Percentiles rank a stretch among this genome's conserved stretches.
These are phyloP conservation scores for Oceanodroma tethys DNA, from an alignment of 2,113 vertebrate genomes.

Conservation along the genomic window DNA sequence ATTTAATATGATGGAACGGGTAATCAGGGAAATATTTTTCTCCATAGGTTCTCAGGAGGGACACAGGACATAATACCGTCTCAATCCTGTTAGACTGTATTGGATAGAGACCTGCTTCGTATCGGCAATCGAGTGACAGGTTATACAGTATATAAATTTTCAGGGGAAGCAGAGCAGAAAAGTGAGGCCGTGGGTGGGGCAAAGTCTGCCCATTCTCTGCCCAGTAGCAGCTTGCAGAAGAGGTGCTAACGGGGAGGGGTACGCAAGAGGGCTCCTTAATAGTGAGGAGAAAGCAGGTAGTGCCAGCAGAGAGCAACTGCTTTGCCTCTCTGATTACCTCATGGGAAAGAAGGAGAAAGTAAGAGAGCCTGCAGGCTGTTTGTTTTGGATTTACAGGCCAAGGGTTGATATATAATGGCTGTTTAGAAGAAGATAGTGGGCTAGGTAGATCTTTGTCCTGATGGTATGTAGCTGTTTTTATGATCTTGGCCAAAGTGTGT, in stretches of 20 bases:
- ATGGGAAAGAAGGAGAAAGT: background rate
- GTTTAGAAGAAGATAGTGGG: background rate
- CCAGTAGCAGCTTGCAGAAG: background rate
- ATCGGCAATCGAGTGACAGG: rapidly evolving
- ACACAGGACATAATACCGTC: background rate
- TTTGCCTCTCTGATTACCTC: background rate
- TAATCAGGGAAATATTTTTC: background rate
- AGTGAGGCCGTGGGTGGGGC: background rate
- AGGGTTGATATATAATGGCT: background rate
- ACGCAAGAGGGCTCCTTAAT: background rate
- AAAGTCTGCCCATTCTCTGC: background rate
- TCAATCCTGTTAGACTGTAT: background rate
- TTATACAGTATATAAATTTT: background rate
- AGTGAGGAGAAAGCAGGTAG: background rate
- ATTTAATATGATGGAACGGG: background rate
- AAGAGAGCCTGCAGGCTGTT: background rate
- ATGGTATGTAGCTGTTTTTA: background rate
- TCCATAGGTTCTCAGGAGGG: background rate
- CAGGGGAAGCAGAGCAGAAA: background rate
- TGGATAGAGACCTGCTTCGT: background rate
- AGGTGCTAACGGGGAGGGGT: background rate
- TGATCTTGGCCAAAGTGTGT: background rate
- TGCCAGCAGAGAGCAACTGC: background rate
- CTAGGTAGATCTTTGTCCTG: background rate
- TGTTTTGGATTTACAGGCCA: background rate